Evolutionary conservation across 2,888 invertebrate genomes (phyloP).

Genomic region (Stictocephala bisonia): DNA sequence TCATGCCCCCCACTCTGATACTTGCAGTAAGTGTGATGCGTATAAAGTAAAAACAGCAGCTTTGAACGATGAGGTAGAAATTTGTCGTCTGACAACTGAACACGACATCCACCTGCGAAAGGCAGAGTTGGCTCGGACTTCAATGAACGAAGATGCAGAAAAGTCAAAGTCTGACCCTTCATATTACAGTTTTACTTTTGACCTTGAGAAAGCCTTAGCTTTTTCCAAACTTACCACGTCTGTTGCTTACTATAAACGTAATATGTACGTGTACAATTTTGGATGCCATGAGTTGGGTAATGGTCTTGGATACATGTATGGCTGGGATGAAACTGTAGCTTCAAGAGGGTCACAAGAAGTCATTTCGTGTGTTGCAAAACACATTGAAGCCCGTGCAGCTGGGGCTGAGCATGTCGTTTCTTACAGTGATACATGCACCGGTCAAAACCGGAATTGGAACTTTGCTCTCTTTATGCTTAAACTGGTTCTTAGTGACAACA

Average conservation of each 20-base stretch:
- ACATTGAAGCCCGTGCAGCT: not conserved
- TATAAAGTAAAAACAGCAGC: not conserved
- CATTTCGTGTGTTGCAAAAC: not conserved
- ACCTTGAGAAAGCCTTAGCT: constrained; percentile 17
- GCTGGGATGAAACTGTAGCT: not conserved
- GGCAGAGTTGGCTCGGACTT: not conserved
- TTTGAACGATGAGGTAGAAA: not conserved
- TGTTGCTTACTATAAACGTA: constrained; percentile 32
- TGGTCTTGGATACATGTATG: not conserved
- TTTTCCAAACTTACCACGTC: constrained; percentile 20
- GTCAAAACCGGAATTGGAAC: constrained; percentile 5
- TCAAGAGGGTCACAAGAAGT: not conserved
- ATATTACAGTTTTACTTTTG: constrained; percentile 16
- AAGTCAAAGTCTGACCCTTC: not conserved
- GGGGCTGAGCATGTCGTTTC: not conserved
- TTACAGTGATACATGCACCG: not conserved
- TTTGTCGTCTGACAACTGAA: not conserved
- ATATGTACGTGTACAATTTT: constrained; percentile 28
- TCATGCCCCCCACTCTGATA: constrained; percentile 4
- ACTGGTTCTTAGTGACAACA: not conserved
- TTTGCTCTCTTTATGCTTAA: not conserved
- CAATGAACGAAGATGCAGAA: not conserved
- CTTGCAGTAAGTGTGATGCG: not conserved
- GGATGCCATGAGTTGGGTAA: constrained; percentile 19
- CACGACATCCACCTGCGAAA: not conserved